These are phyloP conservation scores for Trachymyrmex septentrionalis DNA, from an alignment of 1,140 invertebrate genomes.

Conservation along the genomic window DNA sequence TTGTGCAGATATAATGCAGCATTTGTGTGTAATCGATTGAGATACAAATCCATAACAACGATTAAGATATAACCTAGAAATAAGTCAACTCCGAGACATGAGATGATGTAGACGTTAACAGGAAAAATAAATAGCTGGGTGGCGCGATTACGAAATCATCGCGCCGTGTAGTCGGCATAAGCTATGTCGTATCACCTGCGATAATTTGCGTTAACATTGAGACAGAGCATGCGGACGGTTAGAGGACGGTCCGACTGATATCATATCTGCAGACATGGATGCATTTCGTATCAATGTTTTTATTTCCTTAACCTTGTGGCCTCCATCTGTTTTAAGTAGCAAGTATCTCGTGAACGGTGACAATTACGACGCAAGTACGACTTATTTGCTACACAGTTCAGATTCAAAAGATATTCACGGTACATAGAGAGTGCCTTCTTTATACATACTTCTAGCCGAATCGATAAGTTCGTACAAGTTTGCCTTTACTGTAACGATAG, in stretches of 20 bases:
- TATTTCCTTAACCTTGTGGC: constrained; percentile 71
- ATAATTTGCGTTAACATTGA: constrained; percentile 81
- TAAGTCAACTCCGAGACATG: neutral
- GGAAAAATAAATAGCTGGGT: constrained; percentile 55
- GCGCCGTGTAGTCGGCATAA: constrained; percentile 47
- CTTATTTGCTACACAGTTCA: constrained; percentile 35
- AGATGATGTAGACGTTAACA: neutral
- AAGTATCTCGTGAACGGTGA: constrained; percentile 32
- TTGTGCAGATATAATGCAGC: neutral
- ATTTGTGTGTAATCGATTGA: neutral
- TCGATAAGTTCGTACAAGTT: neutral
- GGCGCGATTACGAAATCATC: constrained; percentile 68
- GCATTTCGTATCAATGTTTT: constrained; percentile 75
- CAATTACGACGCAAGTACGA: constrained; percentile 18
- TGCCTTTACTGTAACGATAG: neutral
- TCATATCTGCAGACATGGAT: constrained; percentile 76
- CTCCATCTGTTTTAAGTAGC: constrained; percentile 63
- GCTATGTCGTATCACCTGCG: constrained; percentile 72
- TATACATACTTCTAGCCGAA: constrained; percentile 1
- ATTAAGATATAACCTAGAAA: constrained; percentile 24
- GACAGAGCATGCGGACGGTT: constrained; percentile 74
- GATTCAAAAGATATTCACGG: constrained; percentile 22
- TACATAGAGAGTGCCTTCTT: neutral
- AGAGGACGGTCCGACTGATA: constrained; percentile 77
- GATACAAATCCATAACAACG: constrained; percentile 20